Percentiles rank a stretch among this genome's conserved stretches.
These are phyloP conservation scores for Ormyrus thymus DNA, from an alignment of 2,888 invertebrate genomes.

Conservation along the genomic window DNA sequence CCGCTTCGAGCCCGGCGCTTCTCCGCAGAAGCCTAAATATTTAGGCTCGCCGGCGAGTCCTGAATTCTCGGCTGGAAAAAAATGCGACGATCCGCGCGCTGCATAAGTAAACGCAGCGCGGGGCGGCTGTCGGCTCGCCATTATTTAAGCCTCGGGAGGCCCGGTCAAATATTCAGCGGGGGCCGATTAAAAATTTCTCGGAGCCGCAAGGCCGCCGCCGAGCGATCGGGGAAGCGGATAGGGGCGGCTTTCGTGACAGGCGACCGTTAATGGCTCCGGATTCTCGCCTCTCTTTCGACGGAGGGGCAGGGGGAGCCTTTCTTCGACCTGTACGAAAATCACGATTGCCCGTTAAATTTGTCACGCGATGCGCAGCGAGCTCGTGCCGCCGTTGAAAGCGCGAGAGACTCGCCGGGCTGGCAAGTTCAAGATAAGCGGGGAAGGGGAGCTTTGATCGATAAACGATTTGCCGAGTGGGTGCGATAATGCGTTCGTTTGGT, in stretches of 20 bases:
- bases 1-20: too few species aligned
- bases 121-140: too few species aligned
- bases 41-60: too few species aligned
- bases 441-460: constrained; percentile 40
- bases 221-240: constrained; percentile 15
- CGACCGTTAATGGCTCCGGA: constrained; percentile 59
- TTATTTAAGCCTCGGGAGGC: neutral
- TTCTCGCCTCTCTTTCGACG: constrained; percentile 55
- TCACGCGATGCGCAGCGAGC: constrained; percentile 53
- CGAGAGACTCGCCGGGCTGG: neutral
- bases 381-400: constrained; percentile 24
- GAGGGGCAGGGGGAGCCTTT: neutral
- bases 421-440: too few species aligned
- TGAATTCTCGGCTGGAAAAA: too few species aligned
- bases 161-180: constrained; percentile 10
- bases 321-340: constrained; percentile 43
- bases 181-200: constrained; percentile 33
- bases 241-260: constrained; percentile 59
- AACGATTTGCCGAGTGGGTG: constrained; percentile 15
- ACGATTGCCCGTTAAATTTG: constrained; percentile 59
- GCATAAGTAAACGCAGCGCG: too few species aligned
- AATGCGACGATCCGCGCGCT: too few species aligned
- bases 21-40: too few species aligned
- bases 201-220: neutral
- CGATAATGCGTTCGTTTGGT: constrained; percentile 26